A percentile compares a stretch with the other conserved stretches of the same genome.
These are phyloP conservation scores for Drosophila repleta DNA, from an alignment of 1,140 invertebrate genomes.

Conservation along the genomic window DNA sequence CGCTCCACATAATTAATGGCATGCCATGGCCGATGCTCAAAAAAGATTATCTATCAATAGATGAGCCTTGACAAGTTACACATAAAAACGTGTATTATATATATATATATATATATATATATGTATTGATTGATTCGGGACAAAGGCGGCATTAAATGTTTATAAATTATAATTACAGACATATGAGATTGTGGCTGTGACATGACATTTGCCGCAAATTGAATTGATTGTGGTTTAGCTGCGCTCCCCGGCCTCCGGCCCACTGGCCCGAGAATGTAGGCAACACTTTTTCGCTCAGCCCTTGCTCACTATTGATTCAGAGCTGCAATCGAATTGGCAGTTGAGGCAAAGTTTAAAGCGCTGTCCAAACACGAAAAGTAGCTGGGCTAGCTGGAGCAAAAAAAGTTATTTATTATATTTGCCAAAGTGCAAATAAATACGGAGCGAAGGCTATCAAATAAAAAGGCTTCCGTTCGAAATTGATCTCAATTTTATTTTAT, in stretches of 20 bases:
- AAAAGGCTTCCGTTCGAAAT: conserved; percentile 22
- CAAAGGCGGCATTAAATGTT: conserved; percentile 70
- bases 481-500: conserved; percentile 29
- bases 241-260: no score
- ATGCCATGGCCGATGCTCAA: conserved; percentile 59
- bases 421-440: conserved; percentile 38
- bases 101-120: no score
- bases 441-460: not conserved
- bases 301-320: conserved; percentile 35
- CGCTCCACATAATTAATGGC: conserved; percentile 68
- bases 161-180: conserved; percentile 77
- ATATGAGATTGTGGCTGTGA: conserved; percentile 54
- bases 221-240: conserved; percentile 58
- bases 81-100: conserved; percentile 16
- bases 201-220: conserved; percentile 72
- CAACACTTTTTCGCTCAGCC: conserved; percentile 12
- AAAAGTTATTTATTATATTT: conserved; percentile 81
- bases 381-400: conserved; percentile 13
- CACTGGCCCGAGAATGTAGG: conserved; percentile 3
- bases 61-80: conserved; percentile 56
- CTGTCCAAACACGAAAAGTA: conserved; percentile 75
- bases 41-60: conserved; percentile 80
- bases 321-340: conserved; percentile 56
- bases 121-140: conserved; percentile 47
- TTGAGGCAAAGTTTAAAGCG: conserved; percentile 75